Evolutionary conservation across 2,797 vertebrate genomes (phyloP).

Genomic region (Catostomus latipinnis): DNA sequence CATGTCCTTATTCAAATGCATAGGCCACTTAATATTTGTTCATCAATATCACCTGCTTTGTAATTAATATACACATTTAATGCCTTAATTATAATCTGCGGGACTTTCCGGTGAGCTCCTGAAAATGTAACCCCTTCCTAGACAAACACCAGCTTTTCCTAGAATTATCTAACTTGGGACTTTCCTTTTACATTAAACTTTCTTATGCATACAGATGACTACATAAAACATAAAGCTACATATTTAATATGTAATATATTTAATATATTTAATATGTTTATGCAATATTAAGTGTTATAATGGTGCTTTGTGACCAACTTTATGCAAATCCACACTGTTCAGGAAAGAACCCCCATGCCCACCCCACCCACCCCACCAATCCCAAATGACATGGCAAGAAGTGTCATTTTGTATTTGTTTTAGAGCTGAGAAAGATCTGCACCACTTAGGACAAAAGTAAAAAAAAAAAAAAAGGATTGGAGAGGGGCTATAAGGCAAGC

Average conservation of each 20-base stretch:
- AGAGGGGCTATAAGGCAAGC: slow-evolving; percentile 67
- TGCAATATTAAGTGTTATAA: too few relatives aligned
- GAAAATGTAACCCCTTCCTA: slow-evolving; percentile 69
- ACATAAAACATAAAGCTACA: too few relatives aligned
- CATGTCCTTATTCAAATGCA: slow-evolving; percentile 69
- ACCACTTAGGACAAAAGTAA: slow-evolving; percentile 63
- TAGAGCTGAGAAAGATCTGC: slow-evolving; percentile 55
- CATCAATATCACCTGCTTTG: slow-evolving; percentile 75
- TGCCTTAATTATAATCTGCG: slow-evolving; percentile 85
- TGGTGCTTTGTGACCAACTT: too few relatives aligned
- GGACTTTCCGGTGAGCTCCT: slow-evolving; percentile 86
- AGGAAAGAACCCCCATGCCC: too few relatives aligned
- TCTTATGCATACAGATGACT: too few relatives aligned
- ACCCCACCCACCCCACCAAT: too few relatives aligned
- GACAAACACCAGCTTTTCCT: not conserved
- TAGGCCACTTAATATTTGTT: slow-evolving; percentile 52
- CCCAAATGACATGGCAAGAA: not conserved
- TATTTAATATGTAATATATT: too few relatives aligned
- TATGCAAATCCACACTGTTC: too few relatives aligned
- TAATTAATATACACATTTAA: slow-evolving; percentile 90
- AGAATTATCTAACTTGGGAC: not conserved
- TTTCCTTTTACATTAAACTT: too few relatives aligned
- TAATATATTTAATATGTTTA: too few relatives aligned
- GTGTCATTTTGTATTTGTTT: slow-evolving; percentile 71
- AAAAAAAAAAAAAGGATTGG: slow-evolving; percentile 47